Percentiles rank a stretch among this genome's conserved stretches.
Conservation (phyloP, 2,888 invertebrate species). For the Aplocera efformata region DNA sequence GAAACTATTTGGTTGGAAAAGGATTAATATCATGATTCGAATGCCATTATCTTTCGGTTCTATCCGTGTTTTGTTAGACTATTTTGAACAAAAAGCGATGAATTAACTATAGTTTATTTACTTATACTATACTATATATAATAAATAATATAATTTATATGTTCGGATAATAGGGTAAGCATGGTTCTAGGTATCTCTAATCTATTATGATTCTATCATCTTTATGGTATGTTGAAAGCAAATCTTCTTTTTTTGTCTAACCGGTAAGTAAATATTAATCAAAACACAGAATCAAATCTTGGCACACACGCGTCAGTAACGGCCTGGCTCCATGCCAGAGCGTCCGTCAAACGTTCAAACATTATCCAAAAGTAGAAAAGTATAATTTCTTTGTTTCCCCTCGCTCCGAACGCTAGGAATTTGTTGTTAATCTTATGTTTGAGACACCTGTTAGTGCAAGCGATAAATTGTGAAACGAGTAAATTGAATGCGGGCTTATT, state of each 20-base stretch:
- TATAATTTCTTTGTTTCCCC: conserved; percentile 35
- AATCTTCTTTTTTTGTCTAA: background rate
- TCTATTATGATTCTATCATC: too few species aligned
- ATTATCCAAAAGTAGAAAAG: conserved; percentile 36
- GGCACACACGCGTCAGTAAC: conserved; percentile 39
- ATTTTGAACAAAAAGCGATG: too few species aligned
- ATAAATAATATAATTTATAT: too few species aligned
- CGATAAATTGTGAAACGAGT: conserved; percentile 19
- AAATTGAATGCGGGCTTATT: conserved; percentile 19
- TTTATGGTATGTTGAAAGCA: too few species aligned
- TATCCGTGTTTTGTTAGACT: too few species aligned
- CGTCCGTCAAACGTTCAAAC: conserved; percentile 41
- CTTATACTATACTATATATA: too few species aligned
- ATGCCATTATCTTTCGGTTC: too few species aligned
- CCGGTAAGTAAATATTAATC: conserved; percentile 28
- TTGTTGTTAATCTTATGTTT: conserved; percentile 26
- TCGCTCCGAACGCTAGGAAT: conserved; percentile 16
- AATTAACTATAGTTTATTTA: too few species aligned
- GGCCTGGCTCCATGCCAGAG: conserved; percentile 40
- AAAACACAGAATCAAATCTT: conserved; percentile 38
- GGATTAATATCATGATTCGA: too few species aligned
- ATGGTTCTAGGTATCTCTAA: too few species aligned
- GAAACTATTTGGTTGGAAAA: too few species aligned
- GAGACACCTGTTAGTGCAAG: conserved; percentile 24
- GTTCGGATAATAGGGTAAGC: too few species aligned